A percentile compares a stretch with the other conserved stretches of the same genome.
phyloP scores from a whole-genome alignment of 2,113 vertebrate genomes.

The Cyphomyrus plagiostoma region DNA sequence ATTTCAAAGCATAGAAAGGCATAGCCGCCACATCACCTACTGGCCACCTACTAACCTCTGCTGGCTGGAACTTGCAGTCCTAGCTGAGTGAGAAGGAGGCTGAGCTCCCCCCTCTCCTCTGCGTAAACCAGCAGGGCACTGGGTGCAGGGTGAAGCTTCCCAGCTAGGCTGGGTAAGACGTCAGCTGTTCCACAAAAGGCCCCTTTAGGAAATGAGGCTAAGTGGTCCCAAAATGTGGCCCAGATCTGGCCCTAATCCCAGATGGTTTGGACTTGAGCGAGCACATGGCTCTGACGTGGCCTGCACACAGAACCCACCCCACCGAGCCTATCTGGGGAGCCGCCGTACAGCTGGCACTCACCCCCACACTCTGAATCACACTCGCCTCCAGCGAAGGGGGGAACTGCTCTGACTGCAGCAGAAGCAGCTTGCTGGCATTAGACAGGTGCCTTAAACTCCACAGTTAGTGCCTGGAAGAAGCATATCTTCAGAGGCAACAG shows the following conservation, averaged over 20 bases:
- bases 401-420: background rate
- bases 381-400: background rate
- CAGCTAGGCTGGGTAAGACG: background rate
- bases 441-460: background rate
- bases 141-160: background rate
- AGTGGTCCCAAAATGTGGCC: background rate
- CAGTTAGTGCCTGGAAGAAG: background rate
- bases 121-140: background rate
- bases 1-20: background rate
- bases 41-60: background rate
- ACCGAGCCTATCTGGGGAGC: background rate
- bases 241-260: slow-evolving; percentile 2
- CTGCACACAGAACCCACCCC: background rate
- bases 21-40: background rate
- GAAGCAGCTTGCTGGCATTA: background rate
- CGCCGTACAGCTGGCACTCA: background rate
- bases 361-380: background rate
- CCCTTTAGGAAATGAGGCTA: slow-evolving; percentile 1
- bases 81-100: background rate
- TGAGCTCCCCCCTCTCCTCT: background rate
- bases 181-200: slow-evolving; percentile 9
- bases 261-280: background rate
- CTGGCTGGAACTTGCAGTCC: background rate
- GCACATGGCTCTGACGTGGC: background rate
- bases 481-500: background rate